phyloP scores from a whole-genome alignment of 92 coral and sea anemone genomes.

The Phenganax subtilis region DNA sequence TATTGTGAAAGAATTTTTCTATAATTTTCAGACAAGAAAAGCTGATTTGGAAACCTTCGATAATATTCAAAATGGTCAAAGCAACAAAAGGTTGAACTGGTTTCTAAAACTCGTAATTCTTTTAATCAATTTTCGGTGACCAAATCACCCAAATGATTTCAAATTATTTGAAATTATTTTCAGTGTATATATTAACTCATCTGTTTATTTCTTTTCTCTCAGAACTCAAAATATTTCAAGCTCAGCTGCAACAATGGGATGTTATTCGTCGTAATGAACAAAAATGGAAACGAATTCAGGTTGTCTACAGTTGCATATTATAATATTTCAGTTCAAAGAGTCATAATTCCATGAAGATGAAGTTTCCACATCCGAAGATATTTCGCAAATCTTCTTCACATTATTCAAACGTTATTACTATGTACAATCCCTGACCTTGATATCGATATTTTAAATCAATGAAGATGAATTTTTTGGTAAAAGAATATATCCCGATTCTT shows the following conservation, averaged over 20 bases:
- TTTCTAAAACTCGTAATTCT: not conserved
- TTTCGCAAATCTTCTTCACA: no score
- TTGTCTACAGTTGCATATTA: not conserved
- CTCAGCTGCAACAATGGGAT: slow-evolving; percentile 26
- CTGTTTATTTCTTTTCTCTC: not conserved
- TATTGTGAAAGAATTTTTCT: not conserved
- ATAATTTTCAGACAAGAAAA: slow-evolving; percentile 12
- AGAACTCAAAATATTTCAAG: slow-evolving; percentile 32
- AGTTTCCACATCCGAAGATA: no score
- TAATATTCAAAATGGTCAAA: slow-evolving; percentile 60
- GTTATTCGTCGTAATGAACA: slow-evolving; percentile 45
- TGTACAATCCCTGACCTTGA: no score
- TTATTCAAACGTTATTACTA: no score
- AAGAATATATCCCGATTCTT: no score
- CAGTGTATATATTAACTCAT: not conserved
- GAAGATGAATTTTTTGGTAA: no score
- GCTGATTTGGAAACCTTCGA: slow-evolving; percentile 61
- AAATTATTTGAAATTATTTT: not conserved
- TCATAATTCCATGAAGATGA: no score
- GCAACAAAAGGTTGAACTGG: slow-evolving; percentile 60
- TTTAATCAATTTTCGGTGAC: not conserved
- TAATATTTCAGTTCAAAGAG: not conserved
- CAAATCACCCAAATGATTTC: not conserved
- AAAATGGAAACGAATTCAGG: slow-evolving; percentile 87
- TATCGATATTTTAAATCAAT: no score